Evolutionary conservation across 2,888 invertebrate species (phyloP), one percentile per base, ranked within the genome.

Genomic region (Allygus modestus): DNA sequence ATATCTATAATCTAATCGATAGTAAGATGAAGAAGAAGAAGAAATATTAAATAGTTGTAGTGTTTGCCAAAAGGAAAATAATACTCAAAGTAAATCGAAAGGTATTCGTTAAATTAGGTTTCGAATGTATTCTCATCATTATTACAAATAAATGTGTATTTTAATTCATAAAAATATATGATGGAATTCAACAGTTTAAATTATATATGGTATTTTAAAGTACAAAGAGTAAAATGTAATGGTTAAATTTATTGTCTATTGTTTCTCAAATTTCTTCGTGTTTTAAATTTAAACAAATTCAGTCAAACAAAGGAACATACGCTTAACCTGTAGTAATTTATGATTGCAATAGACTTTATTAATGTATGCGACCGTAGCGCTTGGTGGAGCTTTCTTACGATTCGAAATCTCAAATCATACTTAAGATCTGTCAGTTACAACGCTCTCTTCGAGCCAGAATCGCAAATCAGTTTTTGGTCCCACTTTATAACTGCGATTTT

Each of bases 1-100:
- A 15, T 77, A 77, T 46, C 77, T 77, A 77, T 17, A 77, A 77
- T 77, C 77, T 77, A 77, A 77, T 77, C n/a, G 28, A 77, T 77
- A 77, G 43, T 46, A 77, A 77, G 77, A 77, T 51, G 43, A 51
- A 51, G 46, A 77, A 46, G 77, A 51, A 73, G 77, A 28, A 46
- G 77, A 51, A 77, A 77, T 77, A 26, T 73, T 73, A 20, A 73
- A 69, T 37, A 69, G 41, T 5, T 41, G 5, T 23, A 73, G 73
- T 73, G 41, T 73, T 77, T 77, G 77, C 77, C 77, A 26, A 77
- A 77, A 12, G 43, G n/a, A 77, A 77, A 73, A 65, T 65, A 28
- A 65, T 23, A 58, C 51, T 17, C 17, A 7, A 12, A 65, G 1
- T 31, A 12, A 28, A 26, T n/a, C 0, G 28, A 65, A 58, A 54